These are phyloP conservation scores for Polypterus bichir DNA, from an alignment of 2,113 vertebrate species.

Conservation along the genomic window DNA sequence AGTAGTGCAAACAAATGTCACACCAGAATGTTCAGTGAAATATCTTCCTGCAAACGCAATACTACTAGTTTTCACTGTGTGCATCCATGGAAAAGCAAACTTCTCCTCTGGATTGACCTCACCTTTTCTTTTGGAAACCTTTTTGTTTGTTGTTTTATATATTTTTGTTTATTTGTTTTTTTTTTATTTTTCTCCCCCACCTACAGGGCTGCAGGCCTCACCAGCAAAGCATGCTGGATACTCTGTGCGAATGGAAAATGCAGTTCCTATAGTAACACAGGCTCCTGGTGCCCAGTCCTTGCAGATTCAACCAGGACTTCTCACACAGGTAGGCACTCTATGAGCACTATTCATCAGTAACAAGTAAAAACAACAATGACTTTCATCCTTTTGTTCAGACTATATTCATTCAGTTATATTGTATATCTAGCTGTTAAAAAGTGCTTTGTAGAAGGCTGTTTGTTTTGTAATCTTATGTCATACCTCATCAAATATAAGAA, in stretches of 20 bases:
- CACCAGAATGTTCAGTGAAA: no score
- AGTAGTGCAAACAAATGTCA: no score
- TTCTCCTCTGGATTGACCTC: neutral
- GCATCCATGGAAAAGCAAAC: neutral
- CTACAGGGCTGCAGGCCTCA: constrained; percentile 81
- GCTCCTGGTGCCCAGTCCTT: constrained; percentile 86
- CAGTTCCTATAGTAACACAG: constrained; percentile 95
- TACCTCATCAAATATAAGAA: no score
- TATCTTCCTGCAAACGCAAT: neutral
- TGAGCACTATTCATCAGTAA: no score
- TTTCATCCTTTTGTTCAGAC: no score
- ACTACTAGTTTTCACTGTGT: neutral
- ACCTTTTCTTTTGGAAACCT: neutral
- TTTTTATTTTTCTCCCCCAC: constrained; percentile 24
- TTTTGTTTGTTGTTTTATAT: neutral
- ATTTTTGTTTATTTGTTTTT: constrained; percentile 5
- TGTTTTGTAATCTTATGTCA: no score
- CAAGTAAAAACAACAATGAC: no score
- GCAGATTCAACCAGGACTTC: constrained; percentile 90
- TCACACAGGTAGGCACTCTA: constrained; percentile 73
- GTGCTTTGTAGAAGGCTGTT: no score
- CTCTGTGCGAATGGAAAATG: constrained; percentile 93
- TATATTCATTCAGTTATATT: no score
- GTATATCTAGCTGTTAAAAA: no score
- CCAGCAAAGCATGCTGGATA: constrained; percentile 93